Percentiles rank a stretch among this genome's conserved stretches.
Evolutionary conservation across 2,888 invertebrate genomes (phyloP).

Genomic region (Hyles lineata): DNA sequence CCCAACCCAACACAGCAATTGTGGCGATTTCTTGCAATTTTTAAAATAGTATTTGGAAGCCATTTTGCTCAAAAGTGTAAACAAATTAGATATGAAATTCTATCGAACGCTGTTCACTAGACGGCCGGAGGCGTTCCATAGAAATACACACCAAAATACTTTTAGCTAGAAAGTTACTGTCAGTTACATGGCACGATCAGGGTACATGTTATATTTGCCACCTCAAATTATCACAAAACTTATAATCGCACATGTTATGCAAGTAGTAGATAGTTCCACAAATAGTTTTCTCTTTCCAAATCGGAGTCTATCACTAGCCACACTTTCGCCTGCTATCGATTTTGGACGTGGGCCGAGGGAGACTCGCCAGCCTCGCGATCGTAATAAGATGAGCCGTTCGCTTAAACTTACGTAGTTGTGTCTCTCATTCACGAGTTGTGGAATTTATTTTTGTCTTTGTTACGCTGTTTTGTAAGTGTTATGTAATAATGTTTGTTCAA

Average conservation of each 20-base stretch:
- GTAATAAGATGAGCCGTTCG: slow-evolving; percentile 1
- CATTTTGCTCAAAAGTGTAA: no score
- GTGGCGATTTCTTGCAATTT: no score
- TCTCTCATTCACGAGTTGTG: background rate
- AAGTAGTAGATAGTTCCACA: background rate
- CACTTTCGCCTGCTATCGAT: slow-evolving; percentile 7
- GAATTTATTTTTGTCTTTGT: slow-evolving; percentile 1
- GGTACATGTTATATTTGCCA: no score
- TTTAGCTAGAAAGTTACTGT: no score
- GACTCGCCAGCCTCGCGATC: background rate
- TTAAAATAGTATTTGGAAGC: no score
- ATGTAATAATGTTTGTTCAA: background rate
- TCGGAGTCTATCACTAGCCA: background rate
- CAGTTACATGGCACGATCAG: no score
- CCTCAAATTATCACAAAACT: no score
- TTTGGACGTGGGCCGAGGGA: background rate
- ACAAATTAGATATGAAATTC: no score
- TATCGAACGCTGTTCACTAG: no score
- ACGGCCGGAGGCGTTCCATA: no score
- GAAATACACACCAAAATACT: no score
- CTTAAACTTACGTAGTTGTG: background rate
- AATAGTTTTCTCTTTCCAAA: background rate
- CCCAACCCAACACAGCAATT: no score
- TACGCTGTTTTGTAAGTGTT: background rate
- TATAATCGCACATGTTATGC: background rate